Evolutionary conservation across 2,888 invertebrate genomes (phyloP).

Genomic region (Lasioglossum vierecki): DNA sequence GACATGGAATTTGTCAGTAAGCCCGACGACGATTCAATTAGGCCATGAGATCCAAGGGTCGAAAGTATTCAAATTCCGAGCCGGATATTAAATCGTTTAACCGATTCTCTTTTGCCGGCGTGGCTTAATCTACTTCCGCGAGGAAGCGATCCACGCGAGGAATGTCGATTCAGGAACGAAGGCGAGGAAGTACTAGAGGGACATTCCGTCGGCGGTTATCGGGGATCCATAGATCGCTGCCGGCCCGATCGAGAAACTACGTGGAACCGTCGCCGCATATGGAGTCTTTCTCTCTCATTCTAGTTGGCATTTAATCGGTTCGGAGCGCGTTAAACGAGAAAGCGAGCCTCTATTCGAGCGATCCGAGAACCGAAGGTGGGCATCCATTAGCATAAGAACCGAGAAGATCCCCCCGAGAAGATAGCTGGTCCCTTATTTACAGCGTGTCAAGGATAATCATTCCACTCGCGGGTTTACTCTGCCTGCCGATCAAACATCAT

Average conservation of each 20-base stretch:
- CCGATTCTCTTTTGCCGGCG: neutral
- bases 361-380: slow-evolving; percentile 46
- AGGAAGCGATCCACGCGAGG: slow-evolving; percentile 7
- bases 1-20: neutral
- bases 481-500: slow-evolving; percentile 10
- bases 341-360: slow-evolving; percentile 14
- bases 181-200: slow-evolving; percentile 16
- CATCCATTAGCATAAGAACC: slow-evolving; percentile 68
- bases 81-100: neutral
- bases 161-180: slow-evolving; percentile 17
- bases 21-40: slow-evolving; percentile 4
- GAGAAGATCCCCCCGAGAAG: slow-evolving; percentile 59
- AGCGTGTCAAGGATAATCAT: slow-evolving; percentile 62
- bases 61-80: neutral
- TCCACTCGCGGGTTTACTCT: slow-evolving; percentile 17
- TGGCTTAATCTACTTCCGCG: slow-evolving; percentile 12
- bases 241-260: slow-evolving; percentile 33
- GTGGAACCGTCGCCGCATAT: slow-evolving; percentile 1
- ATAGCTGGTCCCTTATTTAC: slow-evolving; percentile 66
- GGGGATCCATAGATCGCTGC: slow-evolving; percentile 52
- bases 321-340: slow-evolving; percentile 37
- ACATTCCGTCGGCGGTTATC: slow-evolving; percentile 41
- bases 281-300: slow-evolving; percentile 10
- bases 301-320: slow-evolving; percentile 51
- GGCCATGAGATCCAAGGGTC: neutral